Evolutionary conservation across 2,797 vertebrate genomes (phyloP), one percentile per base, ranked within the genome.

Genomic region (Pangasius mekongensis): DNA sequence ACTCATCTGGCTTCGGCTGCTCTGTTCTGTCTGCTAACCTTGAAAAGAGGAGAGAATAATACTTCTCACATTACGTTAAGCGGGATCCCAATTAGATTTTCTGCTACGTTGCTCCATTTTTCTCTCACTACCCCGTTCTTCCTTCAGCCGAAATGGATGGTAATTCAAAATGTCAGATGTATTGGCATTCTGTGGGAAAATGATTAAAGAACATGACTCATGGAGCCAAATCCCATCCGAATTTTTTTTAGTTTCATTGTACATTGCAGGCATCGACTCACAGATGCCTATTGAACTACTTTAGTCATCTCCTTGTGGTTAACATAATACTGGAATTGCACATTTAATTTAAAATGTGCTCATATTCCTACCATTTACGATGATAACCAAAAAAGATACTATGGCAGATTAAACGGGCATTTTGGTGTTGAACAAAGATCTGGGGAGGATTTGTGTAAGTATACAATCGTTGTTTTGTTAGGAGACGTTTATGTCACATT

Each of bases 171-270:
- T 89, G 85, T 88, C 81, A 74, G 87, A 66, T 69, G 47, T 88
- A 82, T 85, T 85, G 52, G 74, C 77, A 77, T 85, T 89, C 73
- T 27, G 66, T 52, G 30, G 90, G 87, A 83, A 87, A 89, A 87
- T 89, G 66, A 87, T 91, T 90, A 86, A 90, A 87, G 81, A 64
- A 84, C 87, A 84, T 58, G 86, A 69, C 86, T 86, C 90, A 87
- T 76, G 69, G 86, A 90, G 66, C 77, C 52, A 73, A 90, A 85
- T 49, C 58, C 69, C 80, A 60, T 86, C 52, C 22, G 49, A 49
- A 52, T 66, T 73, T 81, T 13, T 76, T 86, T 87, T 43, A 54
- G 83, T 89, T 62, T 43, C 69, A 78, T 49, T 86, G 78, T 76
- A 67, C 8, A 13, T 62, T 30, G 58, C 56, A 81, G 54, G 10